Base-by-base conservation (phyloP, 2,113 vertebrate species). In the Chamaetylas fuelleborni region DNA sequence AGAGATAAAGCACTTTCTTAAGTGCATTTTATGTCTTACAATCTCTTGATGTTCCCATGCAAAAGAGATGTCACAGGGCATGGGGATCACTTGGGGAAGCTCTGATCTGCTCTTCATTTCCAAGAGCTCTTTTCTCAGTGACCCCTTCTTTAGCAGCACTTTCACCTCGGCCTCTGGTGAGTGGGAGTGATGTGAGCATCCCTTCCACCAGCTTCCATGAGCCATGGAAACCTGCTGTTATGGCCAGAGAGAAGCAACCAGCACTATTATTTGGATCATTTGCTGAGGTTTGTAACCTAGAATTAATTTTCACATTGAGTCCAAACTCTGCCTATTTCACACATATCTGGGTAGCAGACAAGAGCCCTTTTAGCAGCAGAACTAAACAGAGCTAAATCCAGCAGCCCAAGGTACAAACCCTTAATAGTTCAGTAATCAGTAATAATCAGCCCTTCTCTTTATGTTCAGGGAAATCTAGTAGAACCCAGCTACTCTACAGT, bases 381-480 rank as follows among this genome's bases (percentile, higher is more conserved):
- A 96, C 89, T 91, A 92, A 96, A 96, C 71, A 96, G 64, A 82
- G 92, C 96, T 96, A 88, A 95, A 96, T 97, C 97, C 97, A 97
- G 97, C 73, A 91, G 81, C 95, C 96, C 90, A 83, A 96, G 12
- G 34, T 92, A 86, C 90, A 93, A 92, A 95, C 90, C 93, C 95
- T 95, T 97, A 97, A 97, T 92, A 98, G 97, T 94, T 95, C 87
- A 91, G 96, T 95, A 97, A 98, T 98, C 97, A 98, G 97, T 89
- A 96, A 89, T 97, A 96, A 98, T 97, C 97, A 97, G 76, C 97
- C 93, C 91, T 95, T 95, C 95, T 79, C 88, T 97, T 98, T 95
- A 97, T 87, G 94, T 82, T 96, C 81, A 62, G 97, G 91, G 95
- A 96, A 93, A 95, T 82, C 95, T 97, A 96, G 97, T 82, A 97